phyloP scores from a whole-genome alignment of 2,888 invertebrate species.

The Chorisops tibialis region DNA sequence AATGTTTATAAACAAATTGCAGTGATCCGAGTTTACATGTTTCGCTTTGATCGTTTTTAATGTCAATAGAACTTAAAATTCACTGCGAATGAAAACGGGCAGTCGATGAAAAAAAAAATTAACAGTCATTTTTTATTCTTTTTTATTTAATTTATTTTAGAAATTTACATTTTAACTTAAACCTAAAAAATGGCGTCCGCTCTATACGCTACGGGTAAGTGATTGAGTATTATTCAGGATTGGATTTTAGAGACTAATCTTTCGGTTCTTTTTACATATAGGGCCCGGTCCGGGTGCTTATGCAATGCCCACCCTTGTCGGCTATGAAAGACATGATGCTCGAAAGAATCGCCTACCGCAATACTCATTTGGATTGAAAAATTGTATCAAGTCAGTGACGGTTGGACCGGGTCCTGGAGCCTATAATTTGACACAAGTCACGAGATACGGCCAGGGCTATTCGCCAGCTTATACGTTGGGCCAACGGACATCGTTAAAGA shows the following conservation, averaged over 20 bases:
- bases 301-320: slow-evolving; percentile 57
- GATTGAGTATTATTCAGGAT: neutral
- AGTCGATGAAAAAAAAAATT: slow-evolving; percentile 1
- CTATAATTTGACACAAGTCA: slow-evolving; percentile 42
- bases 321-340: slow-evolving; percentile 58
- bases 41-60: neutral
- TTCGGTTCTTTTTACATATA: slow-evolving; percentile 31
- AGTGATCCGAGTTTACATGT: slow-evolving; percentile 7
- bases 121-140: neutral
- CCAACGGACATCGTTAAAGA: slow-evolving; percentile 40
- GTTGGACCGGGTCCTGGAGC: slow-evolving; percentile 47
- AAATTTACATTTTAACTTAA: neutral
- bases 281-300: slow-evolving; percentile 64
- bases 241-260: neutral
- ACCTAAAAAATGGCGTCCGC: slow-evolving; percentile 3
- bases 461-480: slow-evolving; percentile 56
- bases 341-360: slow-evolving; percentile 55
- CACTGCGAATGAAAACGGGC: slow-evolving; percentile 2
- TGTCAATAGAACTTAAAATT: slow-evolving; percentile 3
- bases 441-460: slow-evolving; percentile 41
- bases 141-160: neutral
- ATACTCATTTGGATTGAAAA: slow-evolving; percentile 44
- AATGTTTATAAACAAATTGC: neutral
- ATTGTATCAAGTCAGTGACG: slow-evolving; percentile 23
- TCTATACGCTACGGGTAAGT: slow-evolving; percentile 7